These are phyloP conservation scores for Brienomyrus longianalis DNA, from an alignment of 2,113 vertebrate species.

Conservation along the genomic window DNA sequence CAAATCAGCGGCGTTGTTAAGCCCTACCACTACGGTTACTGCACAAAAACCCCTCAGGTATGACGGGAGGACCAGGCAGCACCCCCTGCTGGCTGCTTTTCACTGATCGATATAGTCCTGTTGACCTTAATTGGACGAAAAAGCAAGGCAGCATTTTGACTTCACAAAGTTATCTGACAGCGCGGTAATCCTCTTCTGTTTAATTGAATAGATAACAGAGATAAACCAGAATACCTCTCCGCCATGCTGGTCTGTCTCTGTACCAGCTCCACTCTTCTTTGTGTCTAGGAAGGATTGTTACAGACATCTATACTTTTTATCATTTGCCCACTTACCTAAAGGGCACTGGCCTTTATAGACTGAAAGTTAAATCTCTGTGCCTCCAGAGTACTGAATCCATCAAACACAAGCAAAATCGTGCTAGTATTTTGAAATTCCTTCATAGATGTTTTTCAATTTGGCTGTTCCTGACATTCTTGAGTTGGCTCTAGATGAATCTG, in stretches of 20 bases:
- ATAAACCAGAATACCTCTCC: not conserved
- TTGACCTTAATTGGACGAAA: not conserved
- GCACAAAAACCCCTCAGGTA: not conserved
- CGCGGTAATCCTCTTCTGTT: not conserved
- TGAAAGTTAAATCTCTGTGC: constrained; percentile 2
- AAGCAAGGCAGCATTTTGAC: not conserved
- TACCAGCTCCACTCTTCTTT: not conserved
- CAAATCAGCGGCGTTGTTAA: constrained; percentile 49
- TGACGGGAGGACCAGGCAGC: not conserved
- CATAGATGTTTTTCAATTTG: constrained; percentile 33
- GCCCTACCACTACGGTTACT: not conserved
- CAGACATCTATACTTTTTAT: constrained; percentile 13
- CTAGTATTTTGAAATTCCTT: constrained; percentile 33
- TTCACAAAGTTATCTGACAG: constrained; percentile 13
- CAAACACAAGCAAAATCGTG: constrained; percentile 39
- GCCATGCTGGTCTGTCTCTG: not conserved
- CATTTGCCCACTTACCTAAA: constrained; percentile 7
- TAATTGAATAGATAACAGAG: constrained; percentile 6
- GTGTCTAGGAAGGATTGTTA: not conserved
- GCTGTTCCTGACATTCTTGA: constrained; percentile 22
- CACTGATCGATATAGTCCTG: not conserved
- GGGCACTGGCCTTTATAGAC: constrained; percentile 9
- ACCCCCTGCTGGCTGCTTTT: not conserved
- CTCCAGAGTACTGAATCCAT: constrained; percentile 30
- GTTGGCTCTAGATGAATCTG: constrained; percentile 17